These are phyloP conservation scores for Holacanthella duospinosa DNA, from an alignment of 2,888 invertebrate species.

Conservation along the genomic window DNA sequence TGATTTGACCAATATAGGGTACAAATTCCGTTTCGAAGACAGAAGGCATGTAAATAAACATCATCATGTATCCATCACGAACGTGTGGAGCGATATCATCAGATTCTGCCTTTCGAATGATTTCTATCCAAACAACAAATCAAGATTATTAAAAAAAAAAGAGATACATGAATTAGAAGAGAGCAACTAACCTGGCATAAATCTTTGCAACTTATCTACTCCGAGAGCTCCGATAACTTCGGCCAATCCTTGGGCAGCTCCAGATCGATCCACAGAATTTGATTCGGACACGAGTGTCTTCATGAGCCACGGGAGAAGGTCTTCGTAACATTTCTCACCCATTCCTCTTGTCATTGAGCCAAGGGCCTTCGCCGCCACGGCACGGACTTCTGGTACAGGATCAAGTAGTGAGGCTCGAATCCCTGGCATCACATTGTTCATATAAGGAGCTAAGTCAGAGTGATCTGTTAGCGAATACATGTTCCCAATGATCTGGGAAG, in stretches of 20 bases:
- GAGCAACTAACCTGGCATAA: slow-evolving; percentile 66
- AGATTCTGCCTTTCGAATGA: slow-evolving; percentile 84
- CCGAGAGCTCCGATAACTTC: slow-evolving; percentile 96
- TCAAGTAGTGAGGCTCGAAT: slow-evolving; percentile 89
- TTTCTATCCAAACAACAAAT: slow-evolving; percentile 49
- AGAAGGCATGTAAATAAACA: slow-evolving; percentile 98
- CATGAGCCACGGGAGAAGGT: slow-evolving; percentile 96
- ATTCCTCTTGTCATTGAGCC: slow-evolving; percentile 97
- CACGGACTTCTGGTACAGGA: slow-evolving; percentile 92
- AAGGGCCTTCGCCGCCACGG: slow-evolving; percentile 87
- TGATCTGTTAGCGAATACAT: slow-evolving; percentile 99
- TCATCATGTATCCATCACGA: slow-evolving; percentile 99
- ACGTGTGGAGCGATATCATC: slow-evolving; percentile 91
- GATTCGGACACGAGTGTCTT: slow-evolving; percentile 89
- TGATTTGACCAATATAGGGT: slow-evolving; percentile 90
- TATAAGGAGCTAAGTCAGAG: slow-evolving; percentile 91
- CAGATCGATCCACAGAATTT: slow-evolving; percentile 89
- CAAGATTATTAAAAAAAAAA: background rate
- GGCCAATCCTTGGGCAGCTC: slow-evolving; percentile 92
- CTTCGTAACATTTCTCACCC: slow-evolving; percentile 92
- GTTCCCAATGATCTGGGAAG: slow-evolving; percentile 98
- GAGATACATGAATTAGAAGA: background rate
- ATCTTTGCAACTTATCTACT: slow-evolving; percentile 81
- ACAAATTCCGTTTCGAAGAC: slow-evolving; percentile 93
- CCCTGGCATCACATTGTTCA: slow-evolving; percentile 92